Conservation (phyloP, 2,888 invertebrate genomes). For the Antheraea yamamai region DNA sequence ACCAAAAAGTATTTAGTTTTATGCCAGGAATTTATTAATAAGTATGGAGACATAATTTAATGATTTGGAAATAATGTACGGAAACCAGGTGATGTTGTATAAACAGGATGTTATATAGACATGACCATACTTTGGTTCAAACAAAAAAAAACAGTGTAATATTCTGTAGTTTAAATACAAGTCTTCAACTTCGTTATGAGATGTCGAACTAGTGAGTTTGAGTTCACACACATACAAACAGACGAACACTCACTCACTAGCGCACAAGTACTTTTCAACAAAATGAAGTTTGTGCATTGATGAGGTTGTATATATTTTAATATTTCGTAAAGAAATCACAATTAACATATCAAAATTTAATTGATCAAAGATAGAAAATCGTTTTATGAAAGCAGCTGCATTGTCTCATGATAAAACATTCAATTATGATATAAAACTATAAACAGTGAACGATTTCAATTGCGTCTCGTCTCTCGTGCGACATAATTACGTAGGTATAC, state of each 20-base stretch:
- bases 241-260: too few relatives aligned
- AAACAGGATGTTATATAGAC: not conserved
- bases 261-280: too few relatives aligned
- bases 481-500: conserved; percentile 13
- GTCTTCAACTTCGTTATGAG: not conserved
- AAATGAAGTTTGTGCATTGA: not conserved
- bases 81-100: not conserved
- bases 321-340: not conserved
- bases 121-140: not conserved
- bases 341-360: not conserved
- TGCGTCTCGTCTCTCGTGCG: not conserved
- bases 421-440: not conserved
- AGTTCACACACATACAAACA: not conserved
- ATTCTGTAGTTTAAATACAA: not conserved
- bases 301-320: not conserved
- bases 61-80: not conserved
- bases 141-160: not conserved
- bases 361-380: not conserved
- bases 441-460: conserved; percentile 1
- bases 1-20: not conserved
- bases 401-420: not conserved
- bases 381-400: not conserved
- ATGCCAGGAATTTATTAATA: not conserved
- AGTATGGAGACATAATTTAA: not conserved
- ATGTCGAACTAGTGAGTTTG: not conserved